Conservation (phyloP, 2,888 invertebrate genomes). For the Thumatha senex region DNA sequence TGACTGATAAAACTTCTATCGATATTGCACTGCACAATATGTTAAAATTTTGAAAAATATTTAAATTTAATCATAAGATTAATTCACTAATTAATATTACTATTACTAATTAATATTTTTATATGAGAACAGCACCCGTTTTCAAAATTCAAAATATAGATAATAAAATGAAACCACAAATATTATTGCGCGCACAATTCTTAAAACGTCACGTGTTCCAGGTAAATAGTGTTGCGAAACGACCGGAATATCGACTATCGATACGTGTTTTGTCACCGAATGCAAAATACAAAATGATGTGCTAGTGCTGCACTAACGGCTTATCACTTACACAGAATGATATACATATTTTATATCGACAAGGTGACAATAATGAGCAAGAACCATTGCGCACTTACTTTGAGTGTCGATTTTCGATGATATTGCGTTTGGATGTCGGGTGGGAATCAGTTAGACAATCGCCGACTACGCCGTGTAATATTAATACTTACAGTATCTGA, state of each 20-base stretch:
- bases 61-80: conserved; percentile 6
- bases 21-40: conserved; percentile 16
- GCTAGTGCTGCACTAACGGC: conserved; percentile 37
- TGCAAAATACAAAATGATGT: conserved; percentile 38
- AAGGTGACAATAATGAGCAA: conserved; percentile 25
- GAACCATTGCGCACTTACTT: conserved; percentile 25
- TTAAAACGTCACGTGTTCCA: conserved; percentile 8
- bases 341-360: conserved; percentile 37
- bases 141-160: conserved; percentile 8
- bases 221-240: conserved; percentile 24
- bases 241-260: conserved; percentile 25
- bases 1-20: conserved; percentile 20
- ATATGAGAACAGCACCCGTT: conserved; percentile 12
- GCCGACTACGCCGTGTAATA: conserved; percentile 3
- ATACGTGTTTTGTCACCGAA: conserved; percentile 31
- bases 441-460: conserved; percentile 23
- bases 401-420: conserved; percentile 49
- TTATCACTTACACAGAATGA: conserved; percentile 30
- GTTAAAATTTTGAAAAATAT: conserved; percentile 1
- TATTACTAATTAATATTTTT: conserved; percentile 56
- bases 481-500: not conserved
- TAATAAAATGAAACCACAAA: conserved; percentile 17
- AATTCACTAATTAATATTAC: conserved; percentile 39
- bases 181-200: conserved; percentile 22
- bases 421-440: conserved; percentile 24